These are phyloP conservation scores for Aleiodes testaceus DNA, from an alignment of 2,888 invertebrate genomes.

Conservation along the genomic window DNA sequence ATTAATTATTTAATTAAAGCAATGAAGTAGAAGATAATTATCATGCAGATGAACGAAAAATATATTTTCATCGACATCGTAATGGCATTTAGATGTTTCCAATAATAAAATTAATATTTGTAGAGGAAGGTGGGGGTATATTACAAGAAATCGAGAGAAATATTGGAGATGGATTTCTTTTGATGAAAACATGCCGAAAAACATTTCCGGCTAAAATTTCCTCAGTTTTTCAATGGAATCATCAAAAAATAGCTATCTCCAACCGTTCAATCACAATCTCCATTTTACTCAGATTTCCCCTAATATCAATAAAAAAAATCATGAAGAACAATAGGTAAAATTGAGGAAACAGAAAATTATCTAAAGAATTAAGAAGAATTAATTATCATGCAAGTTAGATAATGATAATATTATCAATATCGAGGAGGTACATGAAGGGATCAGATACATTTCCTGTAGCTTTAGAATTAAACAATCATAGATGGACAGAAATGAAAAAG, in stretches of 20 bases:
- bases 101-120: slow-evolving; percentile 44
- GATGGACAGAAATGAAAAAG: neutral
- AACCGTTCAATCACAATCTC: too few relatives aligned
- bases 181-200: too few relatives aligned
- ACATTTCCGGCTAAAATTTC: too few relatives aligned
- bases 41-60: slow-evolving; percentile 10
- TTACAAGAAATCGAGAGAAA: too few relatives aligned
- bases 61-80: slow-evolving; percentile 32
- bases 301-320: slow-evolving; percentile 43
- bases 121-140: too few relatives aligned
- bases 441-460: slow-evolving; percentile 33
- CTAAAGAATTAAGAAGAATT: slow-evolving; percentile 9
- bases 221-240: too few relatives aligned
- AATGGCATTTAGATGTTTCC: slow-evolving; percentile 50
- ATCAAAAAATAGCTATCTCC: too few relatives aligned
- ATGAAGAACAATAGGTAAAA: neutral
- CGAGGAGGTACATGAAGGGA: slow-evolving; percentile 44
- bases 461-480: slow-evolving; percentile 7
- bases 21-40: slow-evolving; percentile 19
- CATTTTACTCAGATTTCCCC: too few relatives aligned
- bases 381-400: slow-evolving; percentile 9
- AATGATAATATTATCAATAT: slow-evolving; percentile 12
- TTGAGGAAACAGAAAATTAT: neutral
- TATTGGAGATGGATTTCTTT: too few relatives aligned
- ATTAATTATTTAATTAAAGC: slow-evolving; percentile 36